Percentiles rank a stretch among this genome's conserved stretches.
Evolutionary conservation across 2,797 vertebrate species (phyloP).

Genomic region (Gorsachius magnificus): DNA sequence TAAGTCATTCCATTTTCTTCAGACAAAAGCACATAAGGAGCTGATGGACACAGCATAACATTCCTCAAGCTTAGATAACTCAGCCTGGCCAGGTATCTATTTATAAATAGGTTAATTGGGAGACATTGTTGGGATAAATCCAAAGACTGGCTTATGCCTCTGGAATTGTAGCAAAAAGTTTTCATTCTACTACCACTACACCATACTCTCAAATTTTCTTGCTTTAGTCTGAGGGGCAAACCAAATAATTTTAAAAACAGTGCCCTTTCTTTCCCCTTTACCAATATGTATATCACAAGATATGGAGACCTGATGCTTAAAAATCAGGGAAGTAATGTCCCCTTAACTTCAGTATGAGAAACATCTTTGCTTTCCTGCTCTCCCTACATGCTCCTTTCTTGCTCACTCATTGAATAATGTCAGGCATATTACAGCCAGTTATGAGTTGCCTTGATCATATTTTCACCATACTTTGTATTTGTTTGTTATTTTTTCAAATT

Average conservation of each 20-base stretch:
- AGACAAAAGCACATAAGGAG: background rate
- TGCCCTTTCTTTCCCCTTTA: background rate
- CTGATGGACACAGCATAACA: background rate
- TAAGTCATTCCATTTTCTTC: background rate
- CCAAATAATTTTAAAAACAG: background rate
- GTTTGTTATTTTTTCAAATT: background rate
- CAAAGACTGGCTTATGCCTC: background rate
- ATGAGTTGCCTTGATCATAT: background rate
- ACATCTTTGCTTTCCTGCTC: background rate
- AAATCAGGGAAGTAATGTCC: background rate
- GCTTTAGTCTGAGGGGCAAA: background rate
- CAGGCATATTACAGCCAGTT: background rate
- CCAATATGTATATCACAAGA: background rate
- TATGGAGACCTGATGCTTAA: background rate
- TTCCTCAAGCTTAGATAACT: background rate
- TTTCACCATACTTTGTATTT: background rate
- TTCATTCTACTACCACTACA: background rate
- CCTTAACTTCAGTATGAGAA: rapidly evolving
- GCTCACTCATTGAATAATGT: background rate
- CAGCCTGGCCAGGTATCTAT: background rate
- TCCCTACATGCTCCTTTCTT: background rate
- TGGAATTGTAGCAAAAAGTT: background rate
- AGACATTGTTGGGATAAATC: background rate
- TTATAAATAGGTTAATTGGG: background rate
- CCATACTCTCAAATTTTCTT: background rate